Evolutionary conservation across 2,113 vertebrate species (phyloP), one percentile per base, ranked within the genome.

Genomic region (Platichthys flesus): DNA sequence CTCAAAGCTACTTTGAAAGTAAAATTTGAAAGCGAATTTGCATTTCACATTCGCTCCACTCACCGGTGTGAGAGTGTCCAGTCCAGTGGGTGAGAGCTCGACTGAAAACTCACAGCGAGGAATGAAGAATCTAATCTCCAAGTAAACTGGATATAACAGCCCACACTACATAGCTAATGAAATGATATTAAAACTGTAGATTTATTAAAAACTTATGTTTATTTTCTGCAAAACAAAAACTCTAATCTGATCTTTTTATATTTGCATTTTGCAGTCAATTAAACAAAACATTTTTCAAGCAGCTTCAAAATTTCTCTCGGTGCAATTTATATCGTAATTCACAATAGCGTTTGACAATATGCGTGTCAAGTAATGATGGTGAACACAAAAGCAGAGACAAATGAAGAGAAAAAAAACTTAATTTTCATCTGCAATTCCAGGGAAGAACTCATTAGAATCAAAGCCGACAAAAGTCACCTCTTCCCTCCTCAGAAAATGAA

Each of bases 1-100:
- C 85, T 85, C 81, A 0, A 31, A 89, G 87, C 83, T 90, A 64
- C 75, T 91, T 91, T 90, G 74, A 90, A 91, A 90, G 85, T 84
- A 52, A 82, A 82, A 92, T 89, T 71, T 31, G 3, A 24, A 24
- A 7, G 28, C 0, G 1, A 86, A 90, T 90, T 89, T 86, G 79
- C 76, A 91, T 90, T 87, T 89, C 26, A 74, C 10, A 26, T 65
- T 65, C 4, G 64, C 51, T 80, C 37, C 69, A 40, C 73, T 66
- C 59, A 71, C 35, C 70, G 20, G 6, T 9, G 8, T 54, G 59
- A 80, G 79, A 76, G 61, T 67, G 71, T 20, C 84, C 57, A 21
- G 64, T 77, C 66, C 66, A 26, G 14, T 72, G 74, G 74, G 55
- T 54, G 26, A 18, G 54, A 74, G 69, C 60, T 74, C 42, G 37